Evolutionary conservation across 2,797 vertebrate genomes (phyloP), one percentile per base, ranked within the genome.

Genomic region (Columba guinea): DNA sequence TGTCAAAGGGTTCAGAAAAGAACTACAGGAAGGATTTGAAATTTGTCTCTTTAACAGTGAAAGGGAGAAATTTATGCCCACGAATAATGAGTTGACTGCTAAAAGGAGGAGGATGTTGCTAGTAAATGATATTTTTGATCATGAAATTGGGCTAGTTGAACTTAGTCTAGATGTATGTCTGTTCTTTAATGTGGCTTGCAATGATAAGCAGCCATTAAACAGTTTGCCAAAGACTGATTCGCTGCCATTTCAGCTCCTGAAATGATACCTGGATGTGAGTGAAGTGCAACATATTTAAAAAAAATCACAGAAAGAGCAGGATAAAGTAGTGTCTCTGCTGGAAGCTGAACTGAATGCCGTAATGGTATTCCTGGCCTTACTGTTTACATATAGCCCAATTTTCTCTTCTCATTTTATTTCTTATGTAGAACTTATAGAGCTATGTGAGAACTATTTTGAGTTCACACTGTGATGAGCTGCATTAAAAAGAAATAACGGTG

Each of bases 391-490:
- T 30, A 37, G 17, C 28, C 27, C 24, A 32, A 9, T 62, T 51
- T 59, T 74, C 48, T 28, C 41, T 23, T 83, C 16, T 24, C 4
- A 1, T 64, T 73, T 69, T 55, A 15, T 74, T 74, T 86, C 35
- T 63, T 27, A 21, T 6, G 3, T 0, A 62, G 35, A 63, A 8
- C 7, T 10, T 58, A 11, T 12, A 48, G 22, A 70, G 13, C 10
- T 35, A 48, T 7, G 10, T 59, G n/a, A 70, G 79, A 85, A 20
- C 20, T 26, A 9, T 63, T 64, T 70, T 35, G 58, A 44, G 32
- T 44, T 56, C 71, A 44, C 34, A 32, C 10, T 27, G 18, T 48
- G 37, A 84, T 13, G 13, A 84, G 44, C 3, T 64, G 18, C 37
- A 58, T 49, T 59, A 39, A 41, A 75, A 93, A 71, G 8, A 81